These are phyloP conservation scores for Magallana ariakensis DNA, from an alignment of 1,140 invertebrate species.

Conservation along the genomic window DNA sequence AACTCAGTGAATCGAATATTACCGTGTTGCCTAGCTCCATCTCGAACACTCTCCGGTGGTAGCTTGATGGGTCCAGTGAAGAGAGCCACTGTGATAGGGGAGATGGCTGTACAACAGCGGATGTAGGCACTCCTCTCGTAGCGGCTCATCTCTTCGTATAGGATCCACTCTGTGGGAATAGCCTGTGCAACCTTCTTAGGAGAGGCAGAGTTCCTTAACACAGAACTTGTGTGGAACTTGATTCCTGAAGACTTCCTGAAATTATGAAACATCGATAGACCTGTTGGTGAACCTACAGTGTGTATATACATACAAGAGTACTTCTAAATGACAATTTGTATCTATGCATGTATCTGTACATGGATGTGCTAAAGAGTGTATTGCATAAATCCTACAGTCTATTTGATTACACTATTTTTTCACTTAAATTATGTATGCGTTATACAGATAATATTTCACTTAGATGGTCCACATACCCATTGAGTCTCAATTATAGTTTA, in stretches of 20 bases:
- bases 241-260: conserved; percentile 87
- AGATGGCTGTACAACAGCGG: conserved; percentile 88
- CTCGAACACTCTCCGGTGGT: conserved; percentile 83
- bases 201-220: conserved; percentile 81
- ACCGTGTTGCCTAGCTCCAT: conserved; percentile 55
- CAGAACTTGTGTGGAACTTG: conserved; percentile 87
- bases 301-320: too few species aligned
- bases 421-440: too few species aligned
- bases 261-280: conserved; percentile 5
- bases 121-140: conserved; percentile 80
- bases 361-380: too few species aligned
- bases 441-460: too few species aligned
- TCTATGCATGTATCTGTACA: too few species aligned
- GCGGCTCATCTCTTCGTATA: conserved; percentile 90
- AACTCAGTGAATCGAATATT: neutral
- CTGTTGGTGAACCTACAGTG: too few species aligned
- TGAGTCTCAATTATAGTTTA: too few species aligned
- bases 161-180: conserved; percentile 89
- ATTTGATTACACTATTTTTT: too few species aligned
- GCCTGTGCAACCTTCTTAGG: conserved; percentile 73
- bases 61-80: conserved; percentile 88
- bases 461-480: too few species aligned
- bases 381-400: too few species aligned
- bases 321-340: too few species aligned
- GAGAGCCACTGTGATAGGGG: conserved; percentile 88